Evolutionary conservation across 1,140 invertebrate species (phyloP).

Genomic region (Eupeodes corollae): DNA sequence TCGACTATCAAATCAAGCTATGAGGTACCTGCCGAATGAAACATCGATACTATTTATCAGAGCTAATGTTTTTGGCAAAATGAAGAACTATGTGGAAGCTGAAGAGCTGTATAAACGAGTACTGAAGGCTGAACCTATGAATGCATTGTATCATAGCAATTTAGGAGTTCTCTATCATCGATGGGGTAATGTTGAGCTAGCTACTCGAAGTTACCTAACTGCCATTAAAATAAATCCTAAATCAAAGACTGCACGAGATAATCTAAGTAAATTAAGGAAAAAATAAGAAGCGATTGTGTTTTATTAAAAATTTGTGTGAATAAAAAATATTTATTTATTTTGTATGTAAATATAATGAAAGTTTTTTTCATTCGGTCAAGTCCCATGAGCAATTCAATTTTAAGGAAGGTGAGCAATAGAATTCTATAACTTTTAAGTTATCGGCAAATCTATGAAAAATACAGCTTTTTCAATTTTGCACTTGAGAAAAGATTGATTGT

Average conservation of each 20-base stretch:
- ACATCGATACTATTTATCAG: slow-evolving; percentile 72
- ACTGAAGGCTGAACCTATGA: slow-evolving; percentile 53
- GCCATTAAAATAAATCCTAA: slow-evolving; percentile 39
- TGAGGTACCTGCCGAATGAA: slow-evolving; percentile 56
- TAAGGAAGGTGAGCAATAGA: too few species aligned
- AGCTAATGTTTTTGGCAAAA: slow-evolving; percentile 80
- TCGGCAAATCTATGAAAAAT: too few species aligned
- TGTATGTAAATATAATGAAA: too few species aligned
- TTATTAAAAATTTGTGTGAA: too few species aligned
- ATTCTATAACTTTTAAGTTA: too few species aligned
- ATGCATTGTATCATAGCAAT: slow-evolving; percentile 70
- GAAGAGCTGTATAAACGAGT: slow-evolving; percentile 70
- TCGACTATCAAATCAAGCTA: slow-evolving; percentile 52
- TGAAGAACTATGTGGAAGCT: slow-evolving; percentile 59
- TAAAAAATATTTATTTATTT: too few species aligned
- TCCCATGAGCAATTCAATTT: too few species aligned
- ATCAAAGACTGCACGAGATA: slow-evolving; percentile 23
- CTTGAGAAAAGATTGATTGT: too few species aligned
- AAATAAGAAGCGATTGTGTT: slow-evolving; percentile 7
- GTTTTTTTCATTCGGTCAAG: too few species aligned
- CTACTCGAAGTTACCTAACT: slow-evolving; percentile 61
- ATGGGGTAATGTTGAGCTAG: slow-evolving; percentile 69
- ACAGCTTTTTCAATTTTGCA: too few species aligned
- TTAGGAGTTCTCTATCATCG: slow-evolving; percentile 85
- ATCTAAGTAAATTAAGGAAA: slow-evolving; percentile 22